Percentiles rank a stretch among this genome's conserved stretches.
Evolutionary conservation across 2,888 invertebrate genomes (phyloP).

Genomic region (Trisateles emortualis): DNA sequence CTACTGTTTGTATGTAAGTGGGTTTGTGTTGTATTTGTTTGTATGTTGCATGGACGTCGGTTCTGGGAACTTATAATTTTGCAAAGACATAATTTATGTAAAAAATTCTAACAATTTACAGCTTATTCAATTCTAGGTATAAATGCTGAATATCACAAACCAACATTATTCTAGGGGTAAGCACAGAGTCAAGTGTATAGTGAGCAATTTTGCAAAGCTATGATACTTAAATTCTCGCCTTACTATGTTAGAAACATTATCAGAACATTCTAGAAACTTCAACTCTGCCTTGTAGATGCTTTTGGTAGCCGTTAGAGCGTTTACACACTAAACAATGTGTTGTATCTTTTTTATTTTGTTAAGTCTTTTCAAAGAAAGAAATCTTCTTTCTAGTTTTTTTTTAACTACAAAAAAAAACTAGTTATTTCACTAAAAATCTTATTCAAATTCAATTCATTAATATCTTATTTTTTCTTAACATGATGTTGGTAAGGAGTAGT

Average conservation of each 20-base stretch:
- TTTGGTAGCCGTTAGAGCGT: conserved; percentile 15
- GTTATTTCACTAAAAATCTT: no score
- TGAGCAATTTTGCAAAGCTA: conserved; percentile 41
- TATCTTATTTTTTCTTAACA: no score
- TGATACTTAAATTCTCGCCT: conserved; percentile 44
- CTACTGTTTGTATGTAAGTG: no score
- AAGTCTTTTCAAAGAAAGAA: not conserved
- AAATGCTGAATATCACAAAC: conserved; percentile 28
- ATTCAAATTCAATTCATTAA: no score
- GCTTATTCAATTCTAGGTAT: conserved; percentile 27
- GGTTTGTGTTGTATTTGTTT: no score
- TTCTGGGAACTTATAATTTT: no score
- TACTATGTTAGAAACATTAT: conserved; percentile 38
- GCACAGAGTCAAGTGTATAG: conserved; percentile 36
- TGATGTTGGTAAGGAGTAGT: no score
- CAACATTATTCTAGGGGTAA: conserved; percentile 21
- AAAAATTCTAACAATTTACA: conserved; percentile 20
- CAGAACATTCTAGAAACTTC: conserved; percentile 43
- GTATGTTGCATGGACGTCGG: no score
- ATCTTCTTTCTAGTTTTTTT: not conserved
- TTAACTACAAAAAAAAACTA: not conserved
- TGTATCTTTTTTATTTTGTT: not conserved
- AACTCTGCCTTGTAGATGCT: conserved; percentile 28
- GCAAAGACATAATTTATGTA: not conserved
- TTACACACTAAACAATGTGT: conserved; percentile 11